phyloP scores from a whole-genome alignment of 2,797 vertebrate genomes.

The Thunnus albacares region DNA sequence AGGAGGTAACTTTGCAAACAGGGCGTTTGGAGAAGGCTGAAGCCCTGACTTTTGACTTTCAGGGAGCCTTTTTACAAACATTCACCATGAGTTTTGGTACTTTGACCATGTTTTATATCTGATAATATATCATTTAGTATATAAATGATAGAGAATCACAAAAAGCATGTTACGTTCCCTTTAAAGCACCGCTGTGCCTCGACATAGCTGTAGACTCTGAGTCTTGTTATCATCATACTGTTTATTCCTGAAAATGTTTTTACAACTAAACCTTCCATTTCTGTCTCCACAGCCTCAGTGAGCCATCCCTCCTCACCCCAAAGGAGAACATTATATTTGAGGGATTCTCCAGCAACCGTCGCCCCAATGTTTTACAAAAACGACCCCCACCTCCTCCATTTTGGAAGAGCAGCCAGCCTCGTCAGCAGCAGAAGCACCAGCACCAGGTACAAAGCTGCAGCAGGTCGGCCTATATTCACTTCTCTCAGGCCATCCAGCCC shows the following conservation, averaged over 20 bases:
- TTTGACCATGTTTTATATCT: too few relatives aligned
- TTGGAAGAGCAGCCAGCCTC: slow-evolving; percentile 28
- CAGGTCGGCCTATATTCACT: slow-evolving; percentile 79
- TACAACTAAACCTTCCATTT: neutral
- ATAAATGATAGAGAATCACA: too few relatives aligned
- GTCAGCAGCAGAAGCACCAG: slow-evolving; percentile 20
- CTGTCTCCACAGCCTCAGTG: slow-evolving; percentile 71
- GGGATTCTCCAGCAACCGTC: slow-evolving; percentile 46
- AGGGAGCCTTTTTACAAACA: too few relatives aligned
- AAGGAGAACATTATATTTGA: slow-evolving; percentile 41
- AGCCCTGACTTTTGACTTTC: too few relatives aligned
- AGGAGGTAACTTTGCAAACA: too few relatives aligned
- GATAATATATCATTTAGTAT: too few relatives aligned
- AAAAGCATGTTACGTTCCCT: too few relatives aligned
- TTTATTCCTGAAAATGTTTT: neutral
- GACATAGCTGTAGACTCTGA: neutral
- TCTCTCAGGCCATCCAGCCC: slow-evolving; percentile 81
- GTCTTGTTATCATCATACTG: neutral
- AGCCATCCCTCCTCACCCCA: slow-evolving; percentile 69
- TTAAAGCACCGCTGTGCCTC: too few relatives aligned
- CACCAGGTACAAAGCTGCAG: slow-evolving; percentile 41
- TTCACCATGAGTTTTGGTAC: too few relatives aligned
- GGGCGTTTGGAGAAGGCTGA: too few relatives aligned
- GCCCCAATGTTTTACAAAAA: slow-evolving; percentile 47
- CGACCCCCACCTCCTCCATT: slow-evolving; percentile 30